Evolutionary conservation across 2,888 invertebrate genomes (phyloP).

Genomic region (Malthinus flaveolus): DNA sequence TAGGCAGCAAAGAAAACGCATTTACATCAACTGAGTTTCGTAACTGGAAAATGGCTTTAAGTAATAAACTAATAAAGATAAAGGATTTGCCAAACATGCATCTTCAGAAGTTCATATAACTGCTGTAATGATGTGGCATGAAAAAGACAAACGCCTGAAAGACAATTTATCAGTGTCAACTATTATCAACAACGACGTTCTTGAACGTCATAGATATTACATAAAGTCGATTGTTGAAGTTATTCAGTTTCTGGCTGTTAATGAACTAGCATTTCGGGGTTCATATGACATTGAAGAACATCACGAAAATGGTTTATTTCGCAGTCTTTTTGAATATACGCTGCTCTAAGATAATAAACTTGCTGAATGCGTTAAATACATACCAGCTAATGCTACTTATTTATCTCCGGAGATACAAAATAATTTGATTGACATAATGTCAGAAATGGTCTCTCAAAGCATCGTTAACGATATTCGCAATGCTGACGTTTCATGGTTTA

Average conservation of each 20-base stretch:
- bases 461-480: conserved; percentile 14
- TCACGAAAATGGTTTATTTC: conserved; percentile 16
- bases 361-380: too few relatives aligned
- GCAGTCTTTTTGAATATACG: conserved; percentile 13
- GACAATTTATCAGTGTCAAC: neutral
- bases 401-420: conserved; percentile 17
- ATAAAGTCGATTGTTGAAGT: conserved; percentile 9
- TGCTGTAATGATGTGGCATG: conserved; percentile 9
- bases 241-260: conserved; percentile 18
- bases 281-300: conserved; percentile 17
- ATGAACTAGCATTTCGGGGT: conserved; percentile 47
- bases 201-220: too few relatives aligned
- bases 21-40: conserved; percentile 2
- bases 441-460: too few relatives aligned
- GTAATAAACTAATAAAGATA: conserved; percentile 8
- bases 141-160: neutral
- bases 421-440: conserved; percentile 16
- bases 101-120: conserved; percentile 1
- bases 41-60: conserved; percentile 13
- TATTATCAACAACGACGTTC: neutral
- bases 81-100: conserved; percentile 10
- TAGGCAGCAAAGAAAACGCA: conserved; percentile 3
- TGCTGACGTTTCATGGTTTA: conserved; percentile 15
- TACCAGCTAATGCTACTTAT: conserved; percentile 13
- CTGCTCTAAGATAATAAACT: neutral